These are phyloP conservation scores for Sarcophaga carnaria DNA, from an alignment of 2,888 invertebrate species.

Conservation along the genomic window DNA sequence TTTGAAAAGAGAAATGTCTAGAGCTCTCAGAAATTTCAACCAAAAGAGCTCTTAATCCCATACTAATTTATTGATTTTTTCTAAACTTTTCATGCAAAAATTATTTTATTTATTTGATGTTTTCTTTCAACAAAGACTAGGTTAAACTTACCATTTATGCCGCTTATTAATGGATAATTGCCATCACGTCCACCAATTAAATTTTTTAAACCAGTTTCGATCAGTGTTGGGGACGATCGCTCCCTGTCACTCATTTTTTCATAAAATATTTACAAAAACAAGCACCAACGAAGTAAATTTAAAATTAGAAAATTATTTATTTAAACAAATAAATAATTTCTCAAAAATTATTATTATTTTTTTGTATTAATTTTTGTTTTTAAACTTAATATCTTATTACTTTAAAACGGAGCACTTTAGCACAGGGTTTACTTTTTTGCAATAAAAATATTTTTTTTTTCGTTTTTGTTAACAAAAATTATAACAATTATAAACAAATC, in stretches of 20 bases:
- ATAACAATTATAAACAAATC: conserved; percentile 38
- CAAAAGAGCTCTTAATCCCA: too few relatives aligned
- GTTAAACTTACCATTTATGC: conserved; percentile 85
- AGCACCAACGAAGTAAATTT: conserved; percentile 61
- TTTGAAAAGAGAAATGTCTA: too few relatives aligned
- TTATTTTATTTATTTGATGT: too few relatives aligned
- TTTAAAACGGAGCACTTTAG: not conserved
- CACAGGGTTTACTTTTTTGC: conserved; percentile 2
- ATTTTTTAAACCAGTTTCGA: conserved; percentile 92
- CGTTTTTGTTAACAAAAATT: conserved; percentile 30
- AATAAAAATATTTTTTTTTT: conserved; percentile 29
- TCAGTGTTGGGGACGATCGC: conserved; percentile 93
- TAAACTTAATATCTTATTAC: not conserved
- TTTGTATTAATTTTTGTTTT: conserved; percentile 12
- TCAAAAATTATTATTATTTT: conserved; percentile 20
- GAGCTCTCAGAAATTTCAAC: too few relatives aligned
- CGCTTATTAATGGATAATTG: conserved; percentile 90
- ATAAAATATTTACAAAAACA: conserved; percentile 78
- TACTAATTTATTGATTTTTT: too few relatives aligned
- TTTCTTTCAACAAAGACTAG: not conserved
- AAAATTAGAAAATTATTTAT: not conserved
- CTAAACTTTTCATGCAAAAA: too few relatives aligned
- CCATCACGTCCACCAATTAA: conserved; percentile 91
- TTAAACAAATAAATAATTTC: conserved; percentile 44
- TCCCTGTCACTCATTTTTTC: conserved; percentile 92